A percentile compares a stretch with the other conserved stretches of the same genome.
Evolutionary conservation across 2,113 vertebrate species (phyloP).

Genomic region (Pontoporia blainvillei): DNA sequence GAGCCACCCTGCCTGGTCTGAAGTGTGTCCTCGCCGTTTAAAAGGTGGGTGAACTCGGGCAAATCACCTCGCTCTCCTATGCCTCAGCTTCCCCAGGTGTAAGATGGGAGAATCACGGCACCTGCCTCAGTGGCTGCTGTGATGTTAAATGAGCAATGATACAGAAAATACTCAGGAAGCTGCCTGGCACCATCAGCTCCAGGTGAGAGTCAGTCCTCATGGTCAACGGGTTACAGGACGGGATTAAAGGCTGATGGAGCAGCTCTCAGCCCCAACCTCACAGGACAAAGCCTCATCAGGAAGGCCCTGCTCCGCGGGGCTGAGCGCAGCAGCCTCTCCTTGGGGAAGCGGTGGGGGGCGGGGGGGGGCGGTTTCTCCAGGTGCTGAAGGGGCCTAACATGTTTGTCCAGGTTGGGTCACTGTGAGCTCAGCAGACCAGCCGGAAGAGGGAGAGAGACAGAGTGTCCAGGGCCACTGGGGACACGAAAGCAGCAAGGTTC

Average conservation of each 20-base stretch:
- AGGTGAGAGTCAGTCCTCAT: background rate
- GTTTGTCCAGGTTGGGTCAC: background rate
- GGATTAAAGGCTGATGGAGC: background rate
- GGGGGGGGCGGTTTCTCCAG: no score
- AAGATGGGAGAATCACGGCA: background rate
- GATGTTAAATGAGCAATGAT: accelerated
- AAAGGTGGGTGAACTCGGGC: background rate
- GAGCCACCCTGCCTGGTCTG: background rate
- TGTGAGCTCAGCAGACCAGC: background rate
- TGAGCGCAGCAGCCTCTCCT: background rate
- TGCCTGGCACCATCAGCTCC: accelerated
- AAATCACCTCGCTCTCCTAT: background rate
- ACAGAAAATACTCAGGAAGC: background rate
- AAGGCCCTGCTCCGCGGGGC: accelerated
- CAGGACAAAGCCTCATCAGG: accelerated
- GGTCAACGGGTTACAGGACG: accelerated
- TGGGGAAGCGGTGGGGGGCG: background rate
- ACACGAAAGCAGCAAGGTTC: background rate
- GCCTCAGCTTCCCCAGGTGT: background rate
- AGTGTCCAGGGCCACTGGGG: background rate
- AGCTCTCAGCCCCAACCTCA: background rate
- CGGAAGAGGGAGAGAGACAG: accelerated
- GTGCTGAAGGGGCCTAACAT: background rate
- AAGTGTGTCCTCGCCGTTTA: accelerated
- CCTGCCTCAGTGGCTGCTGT: background rate